Evolutionary conservation across 2,113 vertebrate species (phyloP).

Genomic region (Sylvilagus bachmani): DNA sequence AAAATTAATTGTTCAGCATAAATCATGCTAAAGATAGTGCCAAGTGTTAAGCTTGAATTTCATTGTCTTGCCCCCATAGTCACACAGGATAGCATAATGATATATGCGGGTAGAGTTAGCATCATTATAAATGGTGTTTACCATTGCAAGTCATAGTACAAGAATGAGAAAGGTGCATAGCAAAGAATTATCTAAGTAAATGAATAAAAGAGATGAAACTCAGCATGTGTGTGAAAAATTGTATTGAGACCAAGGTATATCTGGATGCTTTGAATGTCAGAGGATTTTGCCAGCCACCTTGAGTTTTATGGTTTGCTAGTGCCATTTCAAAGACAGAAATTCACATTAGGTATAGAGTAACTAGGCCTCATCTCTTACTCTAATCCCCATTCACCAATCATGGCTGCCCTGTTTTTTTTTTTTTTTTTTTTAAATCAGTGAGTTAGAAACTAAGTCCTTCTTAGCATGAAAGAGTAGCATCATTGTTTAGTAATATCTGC

Average conservation of each 20-base stretch:
- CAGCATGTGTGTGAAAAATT: neutral
- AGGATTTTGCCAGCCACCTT: neutral
- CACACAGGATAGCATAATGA: neutral
- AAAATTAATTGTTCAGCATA: neutral
- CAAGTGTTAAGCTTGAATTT: neutral
- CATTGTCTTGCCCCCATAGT: neutral
- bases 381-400: neutral
- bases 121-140: neutral
- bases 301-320: neutral
- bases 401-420: neutral
- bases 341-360: neutral
- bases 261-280: neutral
- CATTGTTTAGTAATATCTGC: neutral
- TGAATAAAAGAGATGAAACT: neutral
- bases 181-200: neutral
- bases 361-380: neutral
- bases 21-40: neutral
- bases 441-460: neutral
- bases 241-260: neutral
- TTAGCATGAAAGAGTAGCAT: neutral
- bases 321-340: slow-evolving; percentile 22
- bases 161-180: neutral
- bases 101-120: neutral
- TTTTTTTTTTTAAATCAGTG: no score
- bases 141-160: neutral